Conservation (phyloP, 2,888 invertebrate species). For the Panopea generosa region DNA sequence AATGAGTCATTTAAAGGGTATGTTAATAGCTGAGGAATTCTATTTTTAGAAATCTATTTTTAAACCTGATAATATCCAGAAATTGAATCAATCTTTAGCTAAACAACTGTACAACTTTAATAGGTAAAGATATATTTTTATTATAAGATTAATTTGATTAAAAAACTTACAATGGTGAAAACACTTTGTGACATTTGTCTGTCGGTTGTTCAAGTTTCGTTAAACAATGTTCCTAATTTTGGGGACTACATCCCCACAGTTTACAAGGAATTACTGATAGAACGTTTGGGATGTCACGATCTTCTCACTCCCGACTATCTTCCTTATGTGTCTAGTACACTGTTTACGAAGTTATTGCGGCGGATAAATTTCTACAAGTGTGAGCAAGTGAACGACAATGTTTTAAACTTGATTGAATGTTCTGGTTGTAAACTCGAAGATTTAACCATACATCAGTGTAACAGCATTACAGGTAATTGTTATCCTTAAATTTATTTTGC, state of each 20-base stretch:
- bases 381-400: slow-evolving; percentile 74
- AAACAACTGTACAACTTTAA: too few relatives aligned
- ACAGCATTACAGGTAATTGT: slow-evolving; percentile 77
- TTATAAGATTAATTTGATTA: too few relatives aligned
- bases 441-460: slow-evolving; percentile 72
- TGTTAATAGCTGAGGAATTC: too few relatives aligned
- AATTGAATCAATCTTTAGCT: too few relatives aligned
- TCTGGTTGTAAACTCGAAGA: slow-evolving; percentile 72
- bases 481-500: neutral
- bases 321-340: slow-evolving; percentile 70
- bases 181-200: slow-evolving; percentile 77
- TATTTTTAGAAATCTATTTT: too few relatives aligned
- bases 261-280: slow-evolving; percentile 79
- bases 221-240: slow-evolving; percentile 71
- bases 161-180: slow-evolving; percentile 79
- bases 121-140: too few relatives aligned
- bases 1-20: too few relatives aligned
- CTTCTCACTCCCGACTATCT: slow-evolving; percentile 68
- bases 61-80: too few relatives aligned
- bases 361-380: slow-evolving; percentile 77
- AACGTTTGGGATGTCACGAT: slow-evolving; percentile 78
- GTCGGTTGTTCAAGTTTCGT: slow-evolving; percentile 70
- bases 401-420: slow-evolving; percentile 68
- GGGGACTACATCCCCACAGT: slow-evolving; percentile 73
- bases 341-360: slow-evolving; percentile 70